Evolutionary conservation across 2,888 invertebrate species (phyloP).

Genomic region (Balanococcus diminutus): DNA sequence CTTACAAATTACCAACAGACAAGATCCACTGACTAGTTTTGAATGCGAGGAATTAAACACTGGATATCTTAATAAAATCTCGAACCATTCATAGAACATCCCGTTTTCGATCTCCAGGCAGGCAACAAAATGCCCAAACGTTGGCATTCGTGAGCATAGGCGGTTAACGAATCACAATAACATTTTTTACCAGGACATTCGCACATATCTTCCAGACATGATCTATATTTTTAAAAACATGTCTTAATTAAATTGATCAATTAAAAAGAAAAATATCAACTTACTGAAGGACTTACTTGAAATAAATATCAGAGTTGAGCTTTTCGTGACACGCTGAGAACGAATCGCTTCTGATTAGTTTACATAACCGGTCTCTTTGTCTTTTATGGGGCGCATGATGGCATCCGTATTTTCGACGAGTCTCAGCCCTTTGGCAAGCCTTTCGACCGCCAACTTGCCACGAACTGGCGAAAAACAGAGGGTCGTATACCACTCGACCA

Average conservation of each 20-base stretch:
- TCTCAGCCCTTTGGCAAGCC: slow-evolving; percentile 67
- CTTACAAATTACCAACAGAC: slow-evolving; percentile 47
- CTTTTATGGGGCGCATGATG: slow-evolving; percentile 60
- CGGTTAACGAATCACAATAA: slow-evolving; percentile 87
- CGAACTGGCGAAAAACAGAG: slow-evolving; percentile 73
- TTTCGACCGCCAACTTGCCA: slow-evolving; percentile 88
- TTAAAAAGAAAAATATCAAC: background rate
- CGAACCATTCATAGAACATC: slow-evolving; percentile 65
- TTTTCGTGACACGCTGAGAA: slow-evolving; percentile 81
- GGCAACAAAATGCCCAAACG: slow-evolving; percentile 74
- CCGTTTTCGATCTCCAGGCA: slow-evolving; percentile 75
- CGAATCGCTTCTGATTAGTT: slow-evolving; percentile 64
- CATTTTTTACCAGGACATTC: slow-evolving; percentile 80
- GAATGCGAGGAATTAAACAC: slow-evolving; percentile 50
- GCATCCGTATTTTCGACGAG: slow-evolving; percentile 60
- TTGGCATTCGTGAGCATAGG: slow-evolving; percentile 86
- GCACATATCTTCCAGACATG: slow-evolving; percentile 86
- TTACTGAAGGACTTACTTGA: slow-evolving; percentile 65
- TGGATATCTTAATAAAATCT: slow-evolving; percentile 48
- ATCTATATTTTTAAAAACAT: slow-evolving; percentile 63
- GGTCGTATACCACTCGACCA: slow-evolving; percentile 71
- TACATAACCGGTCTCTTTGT: slow-evolving; percentile 63
- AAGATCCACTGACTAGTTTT: slow-evolving; percentile 53
- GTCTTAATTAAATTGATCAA: background rate
- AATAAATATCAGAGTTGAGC: slow-evolving; percentile 81